Evolutionary conservation across 2,888 invertebrate genomes (phyloP).

Genomic region (Incurvaria masculella): DNA sequence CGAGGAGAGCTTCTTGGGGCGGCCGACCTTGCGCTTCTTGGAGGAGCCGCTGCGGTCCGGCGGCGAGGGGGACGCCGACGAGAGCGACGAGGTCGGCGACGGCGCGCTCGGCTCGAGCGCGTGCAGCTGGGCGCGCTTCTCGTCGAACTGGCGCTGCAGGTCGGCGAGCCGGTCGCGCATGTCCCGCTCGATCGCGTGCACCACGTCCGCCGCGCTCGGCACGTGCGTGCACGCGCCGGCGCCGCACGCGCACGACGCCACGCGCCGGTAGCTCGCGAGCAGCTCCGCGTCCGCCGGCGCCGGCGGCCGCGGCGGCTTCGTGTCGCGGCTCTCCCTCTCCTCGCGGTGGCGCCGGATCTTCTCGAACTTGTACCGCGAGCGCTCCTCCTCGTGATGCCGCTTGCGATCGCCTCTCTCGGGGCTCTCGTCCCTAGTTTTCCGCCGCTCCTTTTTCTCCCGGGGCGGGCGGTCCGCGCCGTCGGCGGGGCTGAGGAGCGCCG

Average conservation of each 20-base stretch:
- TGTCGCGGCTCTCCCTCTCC: constrained; percentile 35
- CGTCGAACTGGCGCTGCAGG: constrained; percentile 75
- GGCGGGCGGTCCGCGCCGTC: constrained; percentile 19
- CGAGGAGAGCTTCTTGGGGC: constrained; percentile 70
- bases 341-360: constrained; percentile 45
- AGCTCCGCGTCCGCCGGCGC: constrained; percentile 33
- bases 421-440: constrained; percentile 40
- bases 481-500: constrained; percentile 27
- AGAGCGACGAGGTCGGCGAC: constrained; percentile 41
- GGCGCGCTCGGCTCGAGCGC: constrained; percentile 61
- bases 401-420: constrained; percentile 40
- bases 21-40: constrained; percentile 79
- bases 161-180: constrained; percentile 81
- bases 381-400: constrained; percentile 40
- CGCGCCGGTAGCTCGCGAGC: constrained; percentile 40
- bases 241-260: constrained; percentile 40
- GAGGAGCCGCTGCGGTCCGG: constrained; percentile 55
- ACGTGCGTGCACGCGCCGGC: constrained; percentile 31
- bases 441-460: constrained; percentile 37
- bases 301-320: constrained; percentile 14
- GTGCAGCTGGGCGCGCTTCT: constrained; percentile 79
- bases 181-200: constrained; percentile 74
- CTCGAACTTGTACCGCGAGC: constrained; percentile 42
- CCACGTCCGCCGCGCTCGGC: constrained; percentile 56
- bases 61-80: constrained; percentile 45